Base-by-base conservation (phyloP, 1,140 invertebrate genomes). In the Sitophilus oryzae region DNA sequence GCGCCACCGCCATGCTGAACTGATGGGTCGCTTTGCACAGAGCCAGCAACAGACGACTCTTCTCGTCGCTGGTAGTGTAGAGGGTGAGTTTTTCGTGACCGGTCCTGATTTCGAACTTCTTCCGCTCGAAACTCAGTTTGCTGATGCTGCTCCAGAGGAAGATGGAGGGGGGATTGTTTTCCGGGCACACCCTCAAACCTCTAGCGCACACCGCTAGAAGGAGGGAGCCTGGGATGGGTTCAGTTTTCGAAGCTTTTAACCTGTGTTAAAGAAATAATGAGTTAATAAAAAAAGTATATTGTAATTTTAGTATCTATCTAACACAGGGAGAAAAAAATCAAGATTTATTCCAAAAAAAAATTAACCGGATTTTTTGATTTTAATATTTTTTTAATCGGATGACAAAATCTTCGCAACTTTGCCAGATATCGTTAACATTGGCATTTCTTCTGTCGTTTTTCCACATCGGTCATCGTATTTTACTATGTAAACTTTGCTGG, bases 21-120 rank as follows among this genome's bases (percentile, higher is more conserved):
- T 94, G 91, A 76, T 96, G 93, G 5, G 91, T 94, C 59, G 89
- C 86, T 63, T 87, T 84, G 74, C 92, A 96, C 15, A 96, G 77
- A 11, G 85, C 82, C 52, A 96, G 78, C 55, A 96, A 75, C 62
- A 93, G 84, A 74, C 93, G 88, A 67, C 91, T 92, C 70, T 94
- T 93, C 64, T 92, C 90, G 73, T 96, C 93, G 66, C 84, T 90
- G 15, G 83, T 84, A 11, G 91, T 90, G 71, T 92, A 96, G 48
- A 95, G 82, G 0, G 89, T 89, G 56, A 94, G 83, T 68, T 93
- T 92, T 58, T 86, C 85, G 64, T 90, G 89, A 21, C 86, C 83
- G 2, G 89, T 89, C 38, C 90, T 81, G 60, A 97, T 93, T 77
- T 96, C 92, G 75, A 96, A 96, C 72, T 96, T 96, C 74, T 95